phyloP scores from a whole-genome alignment of 2,113 vertebrate species.

The Chloroceryle aenea region DNA sequence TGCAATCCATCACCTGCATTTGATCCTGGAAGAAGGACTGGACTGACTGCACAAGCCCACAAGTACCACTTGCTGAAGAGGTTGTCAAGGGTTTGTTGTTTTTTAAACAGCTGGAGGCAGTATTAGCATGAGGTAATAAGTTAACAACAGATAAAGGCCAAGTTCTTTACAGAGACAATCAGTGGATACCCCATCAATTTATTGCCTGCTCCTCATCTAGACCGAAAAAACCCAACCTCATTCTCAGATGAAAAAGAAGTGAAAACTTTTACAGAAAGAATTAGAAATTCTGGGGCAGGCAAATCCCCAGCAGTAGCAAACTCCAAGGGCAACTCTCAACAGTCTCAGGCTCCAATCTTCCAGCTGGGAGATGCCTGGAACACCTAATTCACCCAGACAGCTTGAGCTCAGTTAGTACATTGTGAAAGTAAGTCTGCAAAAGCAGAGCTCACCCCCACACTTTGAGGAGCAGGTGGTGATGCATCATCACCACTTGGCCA shows the following conservation, averaged over 20 bases:
- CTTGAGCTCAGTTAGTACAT: not conserved
- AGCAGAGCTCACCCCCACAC: not conserved
- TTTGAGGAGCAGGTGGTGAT: fast-evolving
- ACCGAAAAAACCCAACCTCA: not conserved
- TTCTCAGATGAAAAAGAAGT: not conserved
- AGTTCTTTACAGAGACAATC: not conserved
- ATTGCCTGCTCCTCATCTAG: not conserved
- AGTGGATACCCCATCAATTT: not conserved
- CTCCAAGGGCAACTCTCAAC: not conserved
- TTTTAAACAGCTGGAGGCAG: not conserved
- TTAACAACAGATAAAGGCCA: not conserved
- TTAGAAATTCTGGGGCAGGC: not conserved
- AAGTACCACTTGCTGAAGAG: not conserved
- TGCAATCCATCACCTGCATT: not conserved
- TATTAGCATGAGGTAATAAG: not conserved
- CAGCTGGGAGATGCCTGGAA: not conserved
- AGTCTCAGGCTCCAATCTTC: not conserved
- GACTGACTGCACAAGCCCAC: not conserved
- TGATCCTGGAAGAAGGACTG: not conserved
- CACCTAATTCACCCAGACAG: not conserved
- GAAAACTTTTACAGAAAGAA: not conserved
- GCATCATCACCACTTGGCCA: not conserved
- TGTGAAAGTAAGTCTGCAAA: not conserved
- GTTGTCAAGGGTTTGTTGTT: not conserved
- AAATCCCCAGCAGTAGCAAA: not conserved